Evolutionary conservation across 2,113 vertebrate genomes (phyloP), one percentile per base, ranked within the genome.

Genomic region (Camelus dromedarius): DNA sequence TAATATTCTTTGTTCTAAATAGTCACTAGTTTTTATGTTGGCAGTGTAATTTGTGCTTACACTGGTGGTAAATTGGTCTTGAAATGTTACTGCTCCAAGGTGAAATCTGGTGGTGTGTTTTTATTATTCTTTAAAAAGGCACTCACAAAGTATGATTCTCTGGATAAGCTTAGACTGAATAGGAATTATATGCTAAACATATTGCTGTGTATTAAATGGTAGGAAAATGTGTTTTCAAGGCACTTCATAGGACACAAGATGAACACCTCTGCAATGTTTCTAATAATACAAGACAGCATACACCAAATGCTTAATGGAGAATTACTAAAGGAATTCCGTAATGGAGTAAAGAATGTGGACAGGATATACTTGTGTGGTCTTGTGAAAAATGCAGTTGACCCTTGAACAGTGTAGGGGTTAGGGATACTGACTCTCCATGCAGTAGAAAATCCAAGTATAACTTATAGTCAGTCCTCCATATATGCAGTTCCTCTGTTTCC

Each of bases 1-100:
- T 76, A 75, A 46, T 67, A 58, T 73, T 80, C 38, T 96, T 50
- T 94, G 11, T 67, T 91, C 46, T 85, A 73, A 85, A 66, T 62
- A 87, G 58, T 82, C 30, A 70, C 75, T 76, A 28, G 52, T 77
- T 93, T 95, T 93, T 93, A 76, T 82, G 24, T 50, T 91, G 75
- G n/a, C 35, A 62, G 7, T 95, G 0, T 87, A 82, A 87, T 96
- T 75, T 81, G 10, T 76, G 32, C 26, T 86, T 82, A 54, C 10
- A 50, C 1, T 82, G 66, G 46, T 77, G 67, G 14, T 82, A 88
- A 4, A n/a, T 70, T 56, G 35, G 46, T 66, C 60, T 93, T 82
- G 46, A 87, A 69, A 70, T 95, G 50, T 48, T 93, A 62, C n/a
- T 28, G 48, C 14, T 89, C 3, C 58, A 67, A 62, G 32, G 62